Conservation (phyloP, 1,140 invertebrate genomes). For the Mycetomoellerius zeteki region DNA sequence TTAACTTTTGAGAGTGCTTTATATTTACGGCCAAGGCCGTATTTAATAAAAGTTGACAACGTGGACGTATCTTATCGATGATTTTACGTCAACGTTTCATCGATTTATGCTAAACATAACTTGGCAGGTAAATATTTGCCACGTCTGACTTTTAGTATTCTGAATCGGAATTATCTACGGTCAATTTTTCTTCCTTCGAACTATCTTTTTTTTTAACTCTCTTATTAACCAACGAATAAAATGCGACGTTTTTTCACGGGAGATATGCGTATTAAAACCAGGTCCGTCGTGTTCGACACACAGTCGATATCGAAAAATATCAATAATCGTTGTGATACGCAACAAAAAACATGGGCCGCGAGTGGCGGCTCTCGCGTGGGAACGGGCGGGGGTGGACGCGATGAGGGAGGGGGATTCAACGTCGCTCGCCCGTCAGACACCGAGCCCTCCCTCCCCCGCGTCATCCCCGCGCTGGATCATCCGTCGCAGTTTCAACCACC, state of each 20-base stretch:
- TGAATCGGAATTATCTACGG: not conserved
- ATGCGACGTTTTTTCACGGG: constrained; percentile 30
- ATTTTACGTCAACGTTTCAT: not conserved
- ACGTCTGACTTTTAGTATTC: constrained; percentile 11
- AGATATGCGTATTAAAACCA: constrained; percentile 58
- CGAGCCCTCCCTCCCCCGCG: constrained; percentile 14
- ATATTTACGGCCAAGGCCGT: too few species aligned
- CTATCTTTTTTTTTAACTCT: not conserved
- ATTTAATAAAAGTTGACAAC: constrained; percentile 1
- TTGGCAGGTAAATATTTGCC: not conserved
- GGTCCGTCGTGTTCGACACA: constrained; percentile 58
- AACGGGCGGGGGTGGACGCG: not conserved
- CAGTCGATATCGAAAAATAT: constrained; percentile 73
- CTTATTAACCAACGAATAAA: constrained; percentile 27
- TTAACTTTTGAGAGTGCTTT: too few species aligned
- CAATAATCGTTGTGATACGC: constrained; percentile 72
- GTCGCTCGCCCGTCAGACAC: too few species aligned
- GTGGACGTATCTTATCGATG: not conserved
- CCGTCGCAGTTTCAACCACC: constrained; percentile 49
- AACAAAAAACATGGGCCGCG: constrained; percentile 65
- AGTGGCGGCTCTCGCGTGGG: constrained; percentile 45
- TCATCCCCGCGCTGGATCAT: constrained; percentile 23
- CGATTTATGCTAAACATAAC: not conserved
- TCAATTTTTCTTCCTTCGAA: constrained; percentile 5
- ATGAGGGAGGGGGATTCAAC: not conserved